Base-by-base conservation (phyloP, 1,140 invertebrate species). In the Oryctes rhinoceros region DNA sequence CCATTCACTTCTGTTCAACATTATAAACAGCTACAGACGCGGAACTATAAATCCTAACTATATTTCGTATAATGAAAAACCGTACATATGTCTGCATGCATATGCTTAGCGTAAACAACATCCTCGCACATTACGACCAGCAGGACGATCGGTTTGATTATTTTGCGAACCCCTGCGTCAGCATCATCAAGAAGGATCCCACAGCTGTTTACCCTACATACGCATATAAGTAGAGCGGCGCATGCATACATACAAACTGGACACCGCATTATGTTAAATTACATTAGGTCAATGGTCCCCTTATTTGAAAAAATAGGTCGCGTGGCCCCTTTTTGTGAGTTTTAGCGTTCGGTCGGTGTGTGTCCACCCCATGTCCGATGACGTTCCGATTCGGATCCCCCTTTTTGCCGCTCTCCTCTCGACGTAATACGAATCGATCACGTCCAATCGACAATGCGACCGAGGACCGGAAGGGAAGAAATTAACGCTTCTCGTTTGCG, bases 281-380 rank as follows among this genome's bases (percentile, higher is more conserved):
- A 82, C 79, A 79, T 79, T 65, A 78, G 81, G 81, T 82, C 81
- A 82, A 81, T 81, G 81, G 67, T 81, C 81, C 78, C 81, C 80
- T 79, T 59, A 62, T 67, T 24, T 74, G 30, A 81, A 81, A 82
- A 82, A 82, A 82, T 81, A 81, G 81, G 81, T 82, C 81, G 80
- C 81, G 81, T 82, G 81, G 39, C 80, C 81, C 81, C 81, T 82
- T 82, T 82, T 82, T 82, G 81, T 81, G 37, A 80, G 80, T 82
- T 82, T 82, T 82, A 82, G 20, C 80, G 79, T 71, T 11, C 35
- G 74, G 81, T 82, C 9, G 1, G 49, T 53, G 49, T 35, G 65
- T 67, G 65, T 67, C 81, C 81, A 81, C 80, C 81, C 81, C 78
- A 74, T 79, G 78, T 81, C 78, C 65, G 65, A 67, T 67, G 65